phyloP scores from a whole-genome alignment of 2,797 vertebrate genomes.

The Malacoraja senta region DNA sequence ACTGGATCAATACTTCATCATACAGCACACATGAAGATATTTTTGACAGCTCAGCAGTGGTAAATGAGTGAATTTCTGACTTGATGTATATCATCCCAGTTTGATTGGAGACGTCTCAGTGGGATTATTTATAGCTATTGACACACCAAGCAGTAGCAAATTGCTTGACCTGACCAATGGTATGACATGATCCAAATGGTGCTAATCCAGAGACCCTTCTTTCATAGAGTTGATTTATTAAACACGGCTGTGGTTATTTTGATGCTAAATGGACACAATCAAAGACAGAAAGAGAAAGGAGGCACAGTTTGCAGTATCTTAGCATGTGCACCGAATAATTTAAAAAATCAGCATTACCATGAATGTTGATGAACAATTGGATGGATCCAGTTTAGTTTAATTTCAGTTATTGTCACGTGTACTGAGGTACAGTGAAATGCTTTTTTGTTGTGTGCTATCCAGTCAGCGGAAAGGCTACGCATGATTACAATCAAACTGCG shows the following conservation, averaged over 20 bases:
- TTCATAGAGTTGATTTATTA: background rate
- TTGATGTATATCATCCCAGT: background rate
- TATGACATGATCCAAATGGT: background rate
- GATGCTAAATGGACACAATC: background rate
- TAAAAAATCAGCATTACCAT: background rate
- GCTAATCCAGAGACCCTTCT: background rate
- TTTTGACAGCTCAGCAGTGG: background rate
- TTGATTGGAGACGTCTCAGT: background rate
- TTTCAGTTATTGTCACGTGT: too few relatives aligned
- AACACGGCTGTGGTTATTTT: background rate
- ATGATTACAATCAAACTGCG: too few relatives aligned
- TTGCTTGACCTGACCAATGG: background rate
- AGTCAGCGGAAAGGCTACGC: too few relatives aligned
- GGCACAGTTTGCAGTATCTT: background rate
- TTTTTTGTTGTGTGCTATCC: too few relatives aligned
- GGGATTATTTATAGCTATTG: background rate
- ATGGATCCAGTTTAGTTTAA: too few relatives aligned
- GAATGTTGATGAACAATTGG: background rate
- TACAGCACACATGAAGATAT: background rate
- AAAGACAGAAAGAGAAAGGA: background rate
- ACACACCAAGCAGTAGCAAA: background rate
- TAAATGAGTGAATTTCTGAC: background rate
- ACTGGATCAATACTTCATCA: background rate
- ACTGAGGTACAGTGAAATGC: too few relatives aligned
- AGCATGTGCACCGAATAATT: background rate